Conservation (phyloP, 2,797 vertebrate genomes). For the Semaprochilodus insignis region DNA sequence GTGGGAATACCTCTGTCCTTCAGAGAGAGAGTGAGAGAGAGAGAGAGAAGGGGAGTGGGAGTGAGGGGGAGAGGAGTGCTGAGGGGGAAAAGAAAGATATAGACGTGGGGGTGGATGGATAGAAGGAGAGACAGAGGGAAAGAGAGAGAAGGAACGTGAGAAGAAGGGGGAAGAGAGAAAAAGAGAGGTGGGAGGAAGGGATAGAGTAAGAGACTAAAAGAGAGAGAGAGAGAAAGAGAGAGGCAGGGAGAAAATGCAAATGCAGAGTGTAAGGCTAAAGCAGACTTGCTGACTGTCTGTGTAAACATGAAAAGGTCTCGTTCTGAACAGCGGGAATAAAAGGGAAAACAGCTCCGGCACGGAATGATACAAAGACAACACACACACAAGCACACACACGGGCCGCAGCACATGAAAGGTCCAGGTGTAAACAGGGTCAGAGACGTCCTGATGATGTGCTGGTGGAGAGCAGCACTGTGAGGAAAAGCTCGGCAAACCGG, state of each 20-base stretch:
- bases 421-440: background rate
- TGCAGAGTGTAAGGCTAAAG: conserved; percentile 23
- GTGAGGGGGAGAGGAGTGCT: conserved; percentile 62
- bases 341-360: conserved; percentile 48
- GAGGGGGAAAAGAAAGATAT: conserved; percentile 41
- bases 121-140: background rate
- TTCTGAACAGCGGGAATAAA: conserved; percentile 50
- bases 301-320: conserved; percentile 59
- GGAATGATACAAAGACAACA: conserved; percentile 59
- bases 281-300: conserved; percentile 53
- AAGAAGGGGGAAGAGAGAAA: background rate
- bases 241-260: background rate
- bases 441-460: no score
- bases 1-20: conserved; percentile 85
- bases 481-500: no score
- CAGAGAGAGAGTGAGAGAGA: conserved; percentile 68
- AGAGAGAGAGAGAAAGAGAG: no score
- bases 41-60: conserved; percentile 63
- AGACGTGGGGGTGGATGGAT: conserved; percentile 22
- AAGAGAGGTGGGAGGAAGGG: no score
- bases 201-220: no score
- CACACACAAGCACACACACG: background rate
- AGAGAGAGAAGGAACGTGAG: conserved; percentile 5
- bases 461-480: no score
- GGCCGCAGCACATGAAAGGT: no score